Evolutionary conservation across 2,797 vertebrate species (phyloP).

Genomic region (Cryptoprocta ferox): DNA sequence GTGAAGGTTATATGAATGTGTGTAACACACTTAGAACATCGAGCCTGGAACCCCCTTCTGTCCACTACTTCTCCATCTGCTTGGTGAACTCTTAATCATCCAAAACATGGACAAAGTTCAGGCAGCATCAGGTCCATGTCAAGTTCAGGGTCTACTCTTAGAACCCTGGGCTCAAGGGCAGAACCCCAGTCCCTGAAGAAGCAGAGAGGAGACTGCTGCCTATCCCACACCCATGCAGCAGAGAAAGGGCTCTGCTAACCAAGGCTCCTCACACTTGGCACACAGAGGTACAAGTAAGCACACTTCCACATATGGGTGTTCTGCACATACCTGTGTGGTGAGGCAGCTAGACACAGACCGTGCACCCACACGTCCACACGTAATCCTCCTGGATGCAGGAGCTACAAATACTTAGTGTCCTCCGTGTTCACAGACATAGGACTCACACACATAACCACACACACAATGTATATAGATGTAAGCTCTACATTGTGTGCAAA

Average conservation of each 20-base stretch:
- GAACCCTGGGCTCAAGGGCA: background rate
- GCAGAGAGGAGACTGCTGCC: background rate
- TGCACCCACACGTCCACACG: background rate
- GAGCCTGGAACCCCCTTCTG: background rate
- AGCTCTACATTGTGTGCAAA: background rate
- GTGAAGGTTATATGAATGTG: background rate
- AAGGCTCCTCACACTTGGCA: background rate
- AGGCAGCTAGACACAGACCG: background rate
- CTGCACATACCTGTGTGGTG: background rate
- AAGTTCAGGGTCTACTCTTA: background rate
- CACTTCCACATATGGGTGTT: rapidly evolving
- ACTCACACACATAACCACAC: background rate
- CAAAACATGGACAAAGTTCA: background rate
- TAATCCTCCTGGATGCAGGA: background rate
- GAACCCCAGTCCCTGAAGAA: background rate
- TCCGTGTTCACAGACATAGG: background rate
- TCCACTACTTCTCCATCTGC: background rate
- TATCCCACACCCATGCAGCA: background rate
- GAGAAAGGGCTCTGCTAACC: background rate
- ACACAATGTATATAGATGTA: background rate
- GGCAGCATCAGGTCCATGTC: background rate
- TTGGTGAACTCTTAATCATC: slow-evolving; percentile 2
- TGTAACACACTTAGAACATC: background rate
- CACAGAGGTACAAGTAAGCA: background rate
- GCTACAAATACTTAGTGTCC: background rate